Evolutionary conservation across 2,113 vertebrate genomes (phyloP), one percentile per base, ranked within the genome.

Genomic region (Chaetura pelagica): DNA sequence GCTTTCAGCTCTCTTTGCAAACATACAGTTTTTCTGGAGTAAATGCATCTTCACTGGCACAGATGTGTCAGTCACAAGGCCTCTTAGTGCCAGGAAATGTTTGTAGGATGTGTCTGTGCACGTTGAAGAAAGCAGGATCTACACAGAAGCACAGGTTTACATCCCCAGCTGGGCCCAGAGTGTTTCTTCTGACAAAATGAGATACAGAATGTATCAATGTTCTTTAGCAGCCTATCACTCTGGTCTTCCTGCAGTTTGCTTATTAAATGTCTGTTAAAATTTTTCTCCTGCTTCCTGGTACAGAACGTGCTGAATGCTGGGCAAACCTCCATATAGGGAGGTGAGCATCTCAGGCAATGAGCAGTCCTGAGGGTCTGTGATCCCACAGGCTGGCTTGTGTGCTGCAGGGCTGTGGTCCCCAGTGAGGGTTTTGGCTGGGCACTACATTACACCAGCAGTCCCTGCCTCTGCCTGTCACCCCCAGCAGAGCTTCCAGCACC

Each of bases 251-350:
- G n/a, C 38, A 64, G n/a, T 62, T 66, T 82, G 42, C 17, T 68
- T 78, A 42, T 52, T 71, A 30, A 59, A 29, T 38, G 5, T 46
- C 23, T 75, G 12, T 49, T 54, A 54, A 74, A 35, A 29, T 42
- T 17, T 51, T 93, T 75, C 19, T 55, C 8, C 18, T 90, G 10
- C 55, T 89, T 57, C 15, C 7, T 69, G 21, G 24, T 64, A 9
- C 68, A 29, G 46, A 49, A 7, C 18, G 10, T 68, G 54, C 30
- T 0, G 2, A 46, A 7, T 4, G 8, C 32, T 35, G 2, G 1
- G 1, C 48, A 69, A 34, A 63, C 17, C 23, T 44, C 15, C 5
- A 0, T 2, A 4, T 2, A 55, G 38, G 3, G 9, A 55, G 32
- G 52, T 0, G 0, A 86, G 7, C 32, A 32, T 34, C 61, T 17